Base-by-base conservation (phyloP, 2,888 invertebrate species). In the Choristoneura rosaceana region DNA sequence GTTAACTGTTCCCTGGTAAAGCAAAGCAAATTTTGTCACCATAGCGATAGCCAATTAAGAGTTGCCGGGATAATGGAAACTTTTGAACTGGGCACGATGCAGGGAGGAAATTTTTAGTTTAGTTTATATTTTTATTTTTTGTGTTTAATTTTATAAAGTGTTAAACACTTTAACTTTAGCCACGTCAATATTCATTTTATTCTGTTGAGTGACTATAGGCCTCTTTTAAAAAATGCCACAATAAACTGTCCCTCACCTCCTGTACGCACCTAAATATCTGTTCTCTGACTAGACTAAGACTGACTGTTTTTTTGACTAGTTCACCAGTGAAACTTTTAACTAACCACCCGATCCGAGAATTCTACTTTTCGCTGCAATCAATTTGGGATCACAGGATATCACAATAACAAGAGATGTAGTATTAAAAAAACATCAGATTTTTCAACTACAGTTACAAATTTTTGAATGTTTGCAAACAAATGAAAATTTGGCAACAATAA, bases 401-500 rank as follows among this genome's bases (percentile, higher is more conserved):
- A 43, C 9, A 9, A 10, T 43, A 43, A 43, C 10, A 10, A 10
- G 43, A 43, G 2, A 4, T 43, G 2, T 12, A 12, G 2, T 10
- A 3, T 15, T 52, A 17, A 52, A 25, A 52, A 17, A 55, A 9
- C 25, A 52, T 47, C 2, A 10, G 17, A 52, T 52, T 52, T 52
- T 52, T 17, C 7, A 38, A 52, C 17, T 5, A 9, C 0, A 10
- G 17, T 8, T 14, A 9, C 50, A 8, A 12, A 4, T 55, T 25
- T 66, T 71, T 33, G 47, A 38, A 63, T 50, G 34, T 58, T 67
- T 71, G 38, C 17, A 62, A 68, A 63, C 62, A 68, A 43, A 43
- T 63, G 38, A n/a, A 63, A 34, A 61, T 50, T 78, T 80, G 78
- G 75, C 78, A 80, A 74, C 71, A 76, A 74, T 61, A 59, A 75